These are phyloP conservation scores for Perognathus longimembris DNA, from an alignment of 2,113 vertebrate species.

Conservation along the genomic window DNA sequence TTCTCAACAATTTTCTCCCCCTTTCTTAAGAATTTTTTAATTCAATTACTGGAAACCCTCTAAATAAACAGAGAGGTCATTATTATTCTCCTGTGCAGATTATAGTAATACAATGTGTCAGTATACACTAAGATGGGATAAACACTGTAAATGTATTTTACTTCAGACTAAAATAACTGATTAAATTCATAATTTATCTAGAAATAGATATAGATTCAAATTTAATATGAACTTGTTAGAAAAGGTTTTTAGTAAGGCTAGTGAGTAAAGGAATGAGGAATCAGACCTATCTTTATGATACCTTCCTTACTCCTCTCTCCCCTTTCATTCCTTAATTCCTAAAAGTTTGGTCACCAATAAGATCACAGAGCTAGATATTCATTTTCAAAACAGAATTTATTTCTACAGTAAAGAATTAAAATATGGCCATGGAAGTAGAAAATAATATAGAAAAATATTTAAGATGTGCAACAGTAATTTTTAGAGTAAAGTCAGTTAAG, in stretches of 20 bases:
- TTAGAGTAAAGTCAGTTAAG: slow-evolving; percentile 62
- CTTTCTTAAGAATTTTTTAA: background rate
- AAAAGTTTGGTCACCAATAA: slow-evolving; percentile 61
- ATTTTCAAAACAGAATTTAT: slow-evolving; percentile 77
- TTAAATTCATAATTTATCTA: slow-evolving; percentile 38
- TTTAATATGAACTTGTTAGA: slow-evolving; percentile 22
- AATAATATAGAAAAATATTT: slow-evolving; percentile 68
- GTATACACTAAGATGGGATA: background rate
- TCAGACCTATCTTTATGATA: background rate
- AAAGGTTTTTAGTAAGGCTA: slow-evolving; percentile 29
- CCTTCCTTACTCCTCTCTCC: background rate
- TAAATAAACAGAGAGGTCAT: background rate
- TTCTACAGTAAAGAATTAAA: slow-evolving; percentile 74
- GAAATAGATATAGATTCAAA: slow-evolving; percentile 36
- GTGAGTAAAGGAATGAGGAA: background rate
- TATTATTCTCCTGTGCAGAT: background rate
- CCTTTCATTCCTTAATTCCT: slow-evolving; percentile 20
- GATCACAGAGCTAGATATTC: slow-evolving; percentile 60
- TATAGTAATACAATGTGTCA: background rate
- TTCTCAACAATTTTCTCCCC: background rate
- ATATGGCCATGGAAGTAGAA: slow-evolving; percentile 66
- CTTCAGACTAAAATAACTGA: slow-evolving; percentile 29
- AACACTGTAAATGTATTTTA: slow-evolving; percentile 38
- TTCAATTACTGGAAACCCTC: background rate
- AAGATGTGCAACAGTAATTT: slow-evolving; percentile 67